Evolutionary conservation across 2,888 invertebrate genomes (phyloP).

Genomic region (Phengaris arion): DNA sequence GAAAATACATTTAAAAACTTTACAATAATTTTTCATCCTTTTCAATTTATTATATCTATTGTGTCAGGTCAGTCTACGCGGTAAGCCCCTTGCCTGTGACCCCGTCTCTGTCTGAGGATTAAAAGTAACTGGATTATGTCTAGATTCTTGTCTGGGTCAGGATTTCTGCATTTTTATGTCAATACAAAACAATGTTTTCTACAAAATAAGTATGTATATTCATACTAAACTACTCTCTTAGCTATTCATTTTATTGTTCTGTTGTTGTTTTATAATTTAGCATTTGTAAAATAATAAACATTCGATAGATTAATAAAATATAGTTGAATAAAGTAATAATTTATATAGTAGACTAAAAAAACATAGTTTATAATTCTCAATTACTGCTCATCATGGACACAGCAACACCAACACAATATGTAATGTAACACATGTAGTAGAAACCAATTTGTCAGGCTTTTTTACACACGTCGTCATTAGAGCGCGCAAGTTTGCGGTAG

Average conservation of each 20-base stretch:
- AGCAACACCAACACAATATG: not conserved
- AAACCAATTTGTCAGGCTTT: constrained; percentile 32
- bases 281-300: not conserved
- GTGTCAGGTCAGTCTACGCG: constrained; percentile 37
- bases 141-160: constrained; percentile 16
- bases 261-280: not conserved
- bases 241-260: not conserved
- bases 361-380: not conserved
- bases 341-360: too few species aligned
- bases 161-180: constrained; percentile 10
- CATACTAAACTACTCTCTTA: too few species aligned
- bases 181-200: not conserved
- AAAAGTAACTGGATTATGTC: constrained; percentile 14
- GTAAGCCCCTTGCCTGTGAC: constrained; percentile 45
- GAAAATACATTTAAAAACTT: not conserved
- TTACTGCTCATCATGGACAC: not conserved
- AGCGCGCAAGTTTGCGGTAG: constrained; percentile 31
- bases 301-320: not conserved
- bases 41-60: not conserved
- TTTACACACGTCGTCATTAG: constrained; percentile 29
- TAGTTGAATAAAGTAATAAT: too few species aligned
- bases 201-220: too few species aligned
- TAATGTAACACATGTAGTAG: constrained; percentile 10
- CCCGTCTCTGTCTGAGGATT: constrained; percentile 12
- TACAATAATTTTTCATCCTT: not conserved